These are phyloP conservation scores for Axis porcinus DNA, from an alignment of 2,113 vertebrate species.

Conservation along the genomic window DNA sequence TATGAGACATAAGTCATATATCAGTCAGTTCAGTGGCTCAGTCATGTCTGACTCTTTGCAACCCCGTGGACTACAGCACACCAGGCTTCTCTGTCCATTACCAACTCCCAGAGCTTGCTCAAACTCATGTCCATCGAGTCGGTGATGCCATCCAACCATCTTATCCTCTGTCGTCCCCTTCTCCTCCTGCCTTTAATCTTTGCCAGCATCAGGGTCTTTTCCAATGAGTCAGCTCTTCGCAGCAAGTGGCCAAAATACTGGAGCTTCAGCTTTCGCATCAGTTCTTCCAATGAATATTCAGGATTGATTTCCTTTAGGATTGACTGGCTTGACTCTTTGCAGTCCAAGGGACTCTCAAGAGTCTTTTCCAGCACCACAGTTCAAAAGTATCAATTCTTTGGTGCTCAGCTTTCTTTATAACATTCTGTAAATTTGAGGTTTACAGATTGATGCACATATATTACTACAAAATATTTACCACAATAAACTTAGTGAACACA, in stretches of 20 bases:
- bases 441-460: background rate
- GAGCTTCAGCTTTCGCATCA: background rate
- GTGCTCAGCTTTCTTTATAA: background rate
- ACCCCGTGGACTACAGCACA: rapidly evolving
- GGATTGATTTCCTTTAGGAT: background rate
- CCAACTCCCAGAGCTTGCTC: background rate
- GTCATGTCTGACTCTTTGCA: background rate
- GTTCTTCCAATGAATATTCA: background rate
- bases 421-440: background rate
- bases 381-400: background rate
- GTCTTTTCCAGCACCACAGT: background rate
- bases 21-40: background rate
- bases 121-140: background rate
- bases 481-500: background rate
- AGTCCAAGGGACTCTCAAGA: background rate
- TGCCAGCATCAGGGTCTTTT: background rate
- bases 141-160: background rate
- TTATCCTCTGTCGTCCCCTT: background rate
- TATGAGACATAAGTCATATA: background rate
- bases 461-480: background rate
- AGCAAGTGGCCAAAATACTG: background rate
- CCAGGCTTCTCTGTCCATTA: background rate
- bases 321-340: background rate
- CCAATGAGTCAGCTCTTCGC: background rate
- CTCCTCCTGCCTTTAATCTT: background rate